Base-by-base conservation (phyloP, 2,113 vertebrate species). In the Lutjanus erythropterus region DNA sequence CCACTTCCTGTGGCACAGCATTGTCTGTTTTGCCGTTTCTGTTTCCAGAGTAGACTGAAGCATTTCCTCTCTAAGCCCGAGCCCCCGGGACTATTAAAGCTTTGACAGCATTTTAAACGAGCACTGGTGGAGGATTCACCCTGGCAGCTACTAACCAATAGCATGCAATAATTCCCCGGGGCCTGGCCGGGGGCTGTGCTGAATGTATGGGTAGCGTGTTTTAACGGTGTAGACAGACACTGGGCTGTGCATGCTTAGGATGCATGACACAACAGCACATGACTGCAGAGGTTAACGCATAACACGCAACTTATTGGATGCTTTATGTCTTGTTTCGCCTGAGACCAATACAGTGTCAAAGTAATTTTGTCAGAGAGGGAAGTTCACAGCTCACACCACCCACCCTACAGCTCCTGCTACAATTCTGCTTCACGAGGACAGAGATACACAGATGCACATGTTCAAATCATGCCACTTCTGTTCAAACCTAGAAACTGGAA, bases 91-190 rank as follows among this genome's bases (percentile, higher is more conserved):
- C 87, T 49, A 78, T 87, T 92, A 89, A 84, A 87, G 80, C 87
- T 83, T 78, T 90, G 87, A 90, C 88, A 90, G 88, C 56, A 60
- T 84, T 91, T 90, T 91, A 91, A 91, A 91, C 31, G 55, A 87
- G 81, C 75, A 4, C 84, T 77, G 78, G 64, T 75, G 23, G 84
- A 85, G 84, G 79, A 88, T 89, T 92, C 84, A 81, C 71, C 72
- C 87, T 66, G 72, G 79, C 83, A 81, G 88, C 83, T 69, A 81
- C 87, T 76, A 90, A 88, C 86, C 86, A 89, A 86, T 78, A 72
- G 83, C 81, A 86, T 85, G 85, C 82, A 71, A 79, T 89, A 71
- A 78, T 71, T 91, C 85, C 84, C 76, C 15, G 0, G 65, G 46
- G 86, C 58, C 58, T 33, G 5, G 27, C 58, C 37, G 5, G 27